A percentile compares a stretch with the other conserved stretches of the same genome.
Conservation (phyloP, 2,797 vertebrate species). For the Cossypha heuglini region DNA sequence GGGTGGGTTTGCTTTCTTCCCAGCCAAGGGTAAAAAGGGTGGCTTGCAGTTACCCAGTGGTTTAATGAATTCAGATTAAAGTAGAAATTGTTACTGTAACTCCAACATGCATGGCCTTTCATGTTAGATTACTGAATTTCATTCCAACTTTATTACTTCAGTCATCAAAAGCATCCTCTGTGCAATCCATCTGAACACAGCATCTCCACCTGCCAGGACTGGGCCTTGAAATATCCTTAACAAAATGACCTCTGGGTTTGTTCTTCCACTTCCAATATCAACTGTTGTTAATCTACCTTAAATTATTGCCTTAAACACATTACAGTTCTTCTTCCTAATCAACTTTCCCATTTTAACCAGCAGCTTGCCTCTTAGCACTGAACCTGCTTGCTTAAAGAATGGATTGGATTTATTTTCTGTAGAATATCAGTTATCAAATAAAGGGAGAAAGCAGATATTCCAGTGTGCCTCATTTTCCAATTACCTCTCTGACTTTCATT, state of each 20-base stretch:
- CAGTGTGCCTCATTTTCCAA: not conserved
- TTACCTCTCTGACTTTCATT: not conserved
- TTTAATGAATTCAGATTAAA: constrained; percentile 14
- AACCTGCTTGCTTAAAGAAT: not conserved
- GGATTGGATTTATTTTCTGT: not conserved
- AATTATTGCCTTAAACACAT: not conserved
- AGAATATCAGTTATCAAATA: not conserved
- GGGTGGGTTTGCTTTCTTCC: not conserved
- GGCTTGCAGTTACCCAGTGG: not conserved
- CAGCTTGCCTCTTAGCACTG: not conserved
- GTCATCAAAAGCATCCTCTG: not conserved
- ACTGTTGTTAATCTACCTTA: not conserved
- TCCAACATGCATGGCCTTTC: not conserved
- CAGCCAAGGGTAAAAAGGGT: not conserved
- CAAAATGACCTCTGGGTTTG: not conserved
- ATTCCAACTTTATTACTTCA: not conserved
- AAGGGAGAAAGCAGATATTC: not conserved
- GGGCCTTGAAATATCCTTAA: not conserved
- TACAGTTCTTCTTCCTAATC: not conserved
- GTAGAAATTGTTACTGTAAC: not conserved
- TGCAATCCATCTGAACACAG: not conserved
- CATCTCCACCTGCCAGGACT: not conserved
- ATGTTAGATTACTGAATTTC: constrained; percentile 10
- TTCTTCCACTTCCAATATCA: not conserved
- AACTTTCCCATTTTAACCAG: not conserved